phyloP scores from a whole-genome alignment of 2,797 vertebrate species.

The Tarsius wallacei region DNA sequence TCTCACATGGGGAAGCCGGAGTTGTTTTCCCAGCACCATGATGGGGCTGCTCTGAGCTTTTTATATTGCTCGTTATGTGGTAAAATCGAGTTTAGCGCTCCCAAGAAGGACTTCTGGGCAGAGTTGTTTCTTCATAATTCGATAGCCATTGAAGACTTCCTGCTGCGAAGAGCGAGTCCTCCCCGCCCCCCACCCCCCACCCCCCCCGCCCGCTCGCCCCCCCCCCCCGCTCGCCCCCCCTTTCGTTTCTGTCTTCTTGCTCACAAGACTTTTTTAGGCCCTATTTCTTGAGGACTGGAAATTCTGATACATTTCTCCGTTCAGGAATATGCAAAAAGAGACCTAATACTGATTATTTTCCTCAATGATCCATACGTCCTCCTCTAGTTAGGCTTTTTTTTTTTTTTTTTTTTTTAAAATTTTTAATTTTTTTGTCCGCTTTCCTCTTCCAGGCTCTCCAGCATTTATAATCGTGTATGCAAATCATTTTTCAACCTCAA shows the following conservation, averaged over 20 bases:
- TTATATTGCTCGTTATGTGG: conserved; percentile 68
- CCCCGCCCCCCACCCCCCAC: neutral
- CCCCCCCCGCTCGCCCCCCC: neutral
- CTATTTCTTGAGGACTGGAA: conserved; percentile 72
- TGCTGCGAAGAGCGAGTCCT: conserved; percentile 59
- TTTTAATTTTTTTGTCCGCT: neutral
- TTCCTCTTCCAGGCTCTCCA: conserved; percentile 27
- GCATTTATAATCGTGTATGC: conserved; percentile 18
- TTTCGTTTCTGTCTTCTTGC: conserved; percentile 44
- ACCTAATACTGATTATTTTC: conserved; percentile 61
- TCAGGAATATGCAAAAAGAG: conserved; percentile 61
- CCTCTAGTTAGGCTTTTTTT: neutral
- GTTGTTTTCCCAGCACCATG: conserved; percentile 41
- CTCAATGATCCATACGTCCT: conserved; percentile 2
- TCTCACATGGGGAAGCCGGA: conserved; percentile 38
- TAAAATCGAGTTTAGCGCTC: conserved; percentile 74
- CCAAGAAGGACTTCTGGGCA: conserved; percentile 79
- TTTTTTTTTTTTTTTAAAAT: neutral
- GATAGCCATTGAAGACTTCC: conserved; percentile 83
- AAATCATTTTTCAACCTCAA: conserved; percentile 75
- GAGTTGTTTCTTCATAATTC: conserved; percentile 79
- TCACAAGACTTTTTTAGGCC: conserved; percentile 61
- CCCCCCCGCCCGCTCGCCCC: neutral
- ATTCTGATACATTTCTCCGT: conserved; percentile 76
- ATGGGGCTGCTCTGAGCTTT: conserved; percentile 52